Evolutionary conservation across 2,113 vertebrate species (phyloP), one percentile per base, ranked within the genome.

Genomic region (Limanda limanda): DNA sequence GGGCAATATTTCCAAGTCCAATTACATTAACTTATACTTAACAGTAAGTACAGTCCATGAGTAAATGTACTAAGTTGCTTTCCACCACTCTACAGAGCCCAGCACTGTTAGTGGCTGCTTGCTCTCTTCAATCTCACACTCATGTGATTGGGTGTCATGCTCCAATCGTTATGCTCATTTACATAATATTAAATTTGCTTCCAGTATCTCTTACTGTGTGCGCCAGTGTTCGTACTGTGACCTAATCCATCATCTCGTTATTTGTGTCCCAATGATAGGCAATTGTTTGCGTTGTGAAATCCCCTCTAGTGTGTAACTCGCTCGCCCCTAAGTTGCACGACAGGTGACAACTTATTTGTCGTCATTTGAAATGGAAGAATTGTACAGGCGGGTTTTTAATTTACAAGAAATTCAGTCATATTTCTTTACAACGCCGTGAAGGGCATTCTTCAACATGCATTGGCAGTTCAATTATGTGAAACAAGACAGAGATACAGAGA

Each of bases 401-500:
- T 84, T 47, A 55, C 51, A 64, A 42, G 51, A 55, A 72, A 78
- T 75, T 75, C 2, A 1, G 48, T 61, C 45, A 74, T 72, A 69
- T 79, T 83, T 79, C 52, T 76, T 73, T 31, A 45, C 78, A 74
- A 61, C 7, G 18, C 52, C 42, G 54, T 69, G 73, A 81, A 27
- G 47, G 73, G 11, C 9, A 4, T 47, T 67, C 72, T 35, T 77
- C 31, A 31, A 27, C 59, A 9, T 37, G 48, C 31, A 65, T 59
- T 89, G 85, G 35, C 78, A 82, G 75, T 84, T 87, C 85, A 86
- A 90, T 92, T 87, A 85, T 67, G 68, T 71, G 65, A 69, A 84
- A 82, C 79, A 79, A 82, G 81, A 63, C 54, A 60, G 76, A 79
- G 63, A 83, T 57, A 73, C 57, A 52, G 71, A 2, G 0, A 54